Evolutionary conservation across 2,113 vertebrate species (phyloP), one percentile per base, ranked within the genome.

Genomic region (Fregata magnificens): DNA sequence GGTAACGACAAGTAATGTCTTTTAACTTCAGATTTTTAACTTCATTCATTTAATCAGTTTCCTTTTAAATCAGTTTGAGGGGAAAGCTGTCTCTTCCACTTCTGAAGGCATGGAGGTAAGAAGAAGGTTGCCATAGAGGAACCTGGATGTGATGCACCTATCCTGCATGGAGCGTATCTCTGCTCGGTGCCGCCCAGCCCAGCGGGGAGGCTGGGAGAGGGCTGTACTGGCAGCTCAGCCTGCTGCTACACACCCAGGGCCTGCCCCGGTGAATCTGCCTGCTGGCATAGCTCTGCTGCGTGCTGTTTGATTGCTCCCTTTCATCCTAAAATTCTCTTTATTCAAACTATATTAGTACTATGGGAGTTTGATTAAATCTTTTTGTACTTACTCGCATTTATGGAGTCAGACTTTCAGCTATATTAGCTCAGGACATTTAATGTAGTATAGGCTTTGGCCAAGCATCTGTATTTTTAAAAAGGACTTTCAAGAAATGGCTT

Each of bases 241-340:
- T 62, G 44, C 14, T 52, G 72, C 58, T 38, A 5, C 63, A 61
- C 62, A 16, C 63, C 16, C 49, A 42, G 52, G 6, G 8, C 44
- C n/a, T 42, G 69, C 7, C n/a, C 72, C 0, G 0, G 2, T 3
- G 19, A 49, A 61, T 44, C 45, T 12, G 2, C 66, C 47, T 63
- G 61, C 56, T 55, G 73, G 13, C 52, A 52, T 5, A 32, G 26
- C 29, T 34, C 15, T n/a, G 34, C 61, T 56, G 19, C 2, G 1
- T n/a, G 56, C 74, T 71, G 13, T 55, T 38, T 29, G 13, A 73
- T 25, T 42, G 44, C 36, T 89, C 25, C 18, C n/a, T 69, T 56
- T 19, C 38, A 18, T 20, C 49, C 9, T 22, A 47, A 53, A 71
- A 38, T 73, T 36, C 44, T 61, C 71, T 67, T 61, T 69, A 53